Evolutionary conservation across 2,113 vertebrate genomes (phyloP).

Genomic region (Zeus faber): DNA sequence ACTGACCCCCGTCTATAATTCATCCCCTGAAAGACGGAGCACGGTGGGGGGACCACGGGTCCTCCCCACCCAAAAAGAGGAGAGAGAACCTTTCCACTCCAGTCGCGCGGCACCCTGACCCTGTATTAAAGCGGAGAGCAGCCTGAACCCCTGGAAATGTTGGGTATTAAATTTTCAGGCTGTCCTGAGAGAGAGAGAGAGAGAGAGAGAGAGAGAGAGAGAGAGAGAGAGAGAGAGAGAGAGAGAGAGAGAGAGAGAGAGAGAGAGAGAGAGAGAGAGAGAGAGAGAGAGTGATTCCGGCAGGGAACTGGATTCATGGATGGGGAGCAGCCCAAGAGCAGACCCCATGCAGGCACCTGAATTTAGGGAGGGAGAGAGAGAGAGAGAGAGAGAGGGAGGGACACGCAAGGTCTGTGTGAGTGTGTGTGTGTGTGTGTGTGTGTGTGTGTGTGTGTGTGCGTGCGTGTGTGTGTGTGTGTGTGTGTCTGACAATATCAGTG

Average conservation of each 20-base stretch:
- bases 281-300: background rate
- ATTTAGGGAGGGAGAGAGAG: too few species aligned
- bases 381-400: too few species aligned
- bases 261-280: too few species aligned
- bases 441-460: background rate
- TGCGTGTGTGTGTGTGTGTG: background rate
- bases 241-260: too few species aligned
- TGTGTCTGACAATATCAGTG: too few species aligned
- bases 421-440: background rate
- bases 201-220: background rate
- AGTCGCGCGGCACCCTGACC: slow-evolving; percentile 71
- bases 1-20: slow-evolving; percentile 80
- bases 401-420: slow-evolving; percentile 6
- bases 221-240: too few species aligned
- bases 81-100: slow-evolving; percentile 62
- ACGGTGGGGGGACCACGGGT: slow-evolving; percentile 56
- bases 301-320: slow-evolving; percentile 16
- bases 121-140: slow-evolving; percentile 67
- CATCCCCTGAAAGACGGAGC: slow-evolving; percentile 70
- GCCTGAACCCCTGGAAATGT: slow-evolving; percentile 56
- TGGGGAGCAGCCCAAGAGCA: slow-evolving; percentile 31
- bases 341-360: too few species aligned
- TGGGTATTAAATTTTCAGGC: slow-evolving; percentile 71
- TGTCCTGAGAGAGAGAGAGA: slow-evolving; percentile 4
- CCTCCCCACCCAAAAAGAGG: slow-evolving; percentile 63